Percentiles rank a stretch among this genome's conserved stretches.
Conservation (phyloP, 2,113 vertebrate genomes). For the Istiophorus platypterus region DNA sequence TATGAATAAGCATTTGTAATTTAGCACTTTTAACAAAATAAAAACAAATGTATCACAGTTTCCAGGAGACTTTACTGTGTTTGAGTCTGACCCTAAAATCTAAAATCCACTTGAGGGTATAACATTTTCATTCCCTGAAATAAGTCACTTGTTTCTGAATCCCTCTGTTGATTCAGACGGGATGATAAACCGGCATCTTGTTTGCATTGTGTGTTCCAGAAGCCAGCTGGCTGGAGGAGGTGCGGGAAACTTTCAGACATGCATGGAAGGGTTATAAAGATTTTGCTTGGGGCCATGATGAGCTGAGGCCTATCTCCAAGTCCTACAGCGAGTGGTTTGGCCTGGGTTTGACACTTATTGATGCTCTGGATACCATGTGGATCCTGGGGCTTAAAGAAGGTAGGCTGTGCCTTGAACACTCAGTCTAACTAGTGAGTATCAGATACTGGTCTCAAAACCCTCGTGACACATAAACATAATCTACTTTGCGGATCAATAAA, state of each 20-base stretch:
- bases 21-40: background rate
- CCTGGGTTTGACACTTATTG: slow-evolving; percentile 93
- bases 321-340: slow-evolving; percentile 95
- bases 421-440: no score
- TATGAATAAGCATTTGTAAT: background rate
- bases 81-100: background rate
- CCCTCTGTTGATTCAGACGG: background rate
- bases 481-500: no score
- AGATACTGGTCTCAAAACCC: no score
- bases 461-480: no score
- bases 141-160: background rate
- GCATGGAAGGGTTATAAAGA: slow-evolving; percentile 93
- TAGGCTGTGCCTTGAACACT: slow-evolving; percentile 51
- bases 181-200: background rate
- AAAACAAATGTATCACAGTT: background rate
- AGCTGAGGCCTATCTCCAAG: slow-evolving; percentile 92
- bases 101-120: no score
- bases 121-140: background rate
- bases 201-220: slow-evolving; percentile 42
- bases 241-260: slow-evolving; percentile 90
- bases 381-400: slow-evolving; percentile 92
- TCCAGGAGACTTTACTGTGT: background rate
- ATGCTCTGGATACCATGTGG: slow-evolving; percentile 97
- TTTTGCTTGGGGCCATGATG: slow-evolving; percentile 95
- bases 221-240: slow-evolving; percentile 81